phyloP scores from a whole-genome alignment of 92 coral and sea anemone species.

The Desmophyllum pertusum region DNA sequence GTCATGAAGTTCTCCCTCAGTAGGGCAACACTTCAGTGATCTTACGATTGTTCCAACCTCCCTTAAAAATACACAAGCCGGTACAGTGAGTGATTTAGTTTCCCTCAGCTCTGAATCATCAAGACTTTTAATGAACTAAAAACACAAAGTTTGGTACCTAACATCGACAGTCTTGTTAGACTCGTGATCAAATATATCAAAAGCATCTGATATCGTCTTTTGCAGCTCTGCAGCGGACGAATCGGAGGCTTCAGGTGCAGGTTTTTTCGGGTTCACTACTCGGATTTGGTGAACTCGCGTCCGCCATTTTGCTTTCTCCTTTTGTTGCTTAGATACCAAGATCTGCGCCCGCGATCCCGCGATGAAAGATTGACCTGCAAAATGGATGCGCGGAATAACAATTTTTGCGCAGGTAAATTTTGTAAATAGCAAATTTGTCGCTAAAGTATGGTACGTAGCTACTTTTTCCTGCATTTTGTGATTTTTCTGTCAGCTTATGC shows the following conservation, averaged over 20 bases:
- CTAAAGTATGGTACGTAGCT: conserved; percentile 15
- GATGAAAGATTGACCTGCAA: neutral
- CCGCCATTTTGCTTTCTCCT: conserved; percentile 90
- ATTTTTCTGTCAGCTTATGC: neutral
- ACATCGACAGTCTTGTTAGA: conserved; percentile 99
- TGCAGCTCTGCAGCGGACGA: conserved; percentile 90
- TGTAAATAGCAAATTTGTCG: neutral
- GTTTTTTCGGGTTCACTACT: conserved; percentile 74
- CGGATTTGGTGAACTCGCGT: conserved; percentile 52
- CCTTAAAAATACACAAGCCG: conserved; percentile 49
- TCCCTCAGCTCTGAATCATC: neutral
- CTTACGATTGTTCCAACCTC: conserved; percentile 99
- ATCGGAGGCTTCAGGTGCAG: conserved; percentile 72
- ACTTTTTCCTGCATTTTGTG: neutral
- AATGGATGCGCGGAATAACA: conserved; percentile 16
- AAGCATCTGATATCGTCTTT: conserved; percentile 89
- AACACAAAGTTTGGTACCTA: conserved; percentile 58
- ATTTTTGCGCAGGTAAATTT: conserved; percentile 13
- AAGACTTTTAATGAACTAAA: neutral
- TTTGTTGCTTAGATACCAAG: conserved; percentile 50
- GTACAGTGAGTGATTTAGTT: neutral
- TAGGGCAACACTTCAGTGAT: conserved; percentile 96
- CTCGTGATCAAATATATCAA: conserved; percentile 98
- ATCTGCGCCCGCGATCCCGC: conserved; percentile 29
- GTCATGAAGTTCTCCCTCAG: conserved; percentile 99